Evolutionary conservation across 1,140 invertebrate genomes (phyloP).

Genomic region (Metaphire vulgaris): DNA sequence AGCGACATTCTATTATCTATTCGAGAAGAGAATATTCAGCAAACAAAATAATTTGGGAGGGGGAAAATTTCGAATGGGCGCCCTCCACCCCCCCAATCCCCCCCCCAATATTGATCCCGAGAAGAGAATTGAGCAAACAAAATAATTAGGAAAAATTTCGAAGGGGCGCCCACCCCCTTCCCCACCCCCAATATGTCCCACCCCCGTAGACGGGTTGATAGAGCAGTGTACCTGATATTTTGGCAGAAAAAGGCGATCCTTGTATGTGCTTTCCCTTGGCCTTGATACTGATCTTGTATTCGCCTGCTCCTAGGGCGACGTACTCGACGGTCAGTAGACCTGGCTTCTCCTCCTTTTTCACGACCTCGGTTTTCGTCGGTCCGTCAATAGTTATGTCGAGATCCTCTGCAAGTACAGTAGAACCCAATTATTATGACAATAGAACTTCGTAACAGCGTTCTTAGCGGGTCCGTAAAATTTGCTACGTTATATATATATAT

Average conservation of each 20-base stretch:
- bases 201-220: too few species aligned
- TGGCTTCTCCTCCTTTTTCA: constrained; percentile 80
- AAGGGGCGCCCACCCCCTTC: too few species aligned
- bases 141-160: too few species aligned
- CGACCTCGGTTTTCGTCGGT: constrained; percentile 88
- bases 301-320: constrained; percentile 68
- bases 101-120: too few species aligned
- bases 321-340: constrained; percentile 32
- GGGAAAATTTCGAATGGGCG: too few species aligned
- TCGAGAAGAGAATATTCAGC: too few species aligned
- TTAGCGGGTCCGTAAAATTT: constrained; percentile 34
- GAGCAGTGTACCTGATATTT: constrained; percentile 70
- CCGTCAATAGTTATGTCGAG: constrained; percentile 63
- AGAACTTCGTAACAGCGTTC: neutral
- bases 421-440: neutral
- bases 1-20: too few species aligned
- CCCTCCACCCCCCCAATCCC: too few species aligned
- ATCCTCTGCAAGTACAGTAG: constrained; percentile 26
- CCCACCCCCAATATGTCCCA: too few species aligned
- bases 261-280: constrained; percentile 89
- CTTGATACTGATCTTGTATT: constrained; percentile 87
- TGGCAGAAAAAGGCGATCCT: constrained; percentile 82
- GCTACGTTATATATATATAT: constrained; percentile 23
- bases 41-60: too few species aligned
- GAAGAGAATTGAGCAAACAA: too few species aligned